Percentiles rank a stretch among this genome's conserved stretches.
phyloP scores from a whole-genome alignment of 2,797 vertebrate genomes.

The Mastacembelus armatus region DNA sequence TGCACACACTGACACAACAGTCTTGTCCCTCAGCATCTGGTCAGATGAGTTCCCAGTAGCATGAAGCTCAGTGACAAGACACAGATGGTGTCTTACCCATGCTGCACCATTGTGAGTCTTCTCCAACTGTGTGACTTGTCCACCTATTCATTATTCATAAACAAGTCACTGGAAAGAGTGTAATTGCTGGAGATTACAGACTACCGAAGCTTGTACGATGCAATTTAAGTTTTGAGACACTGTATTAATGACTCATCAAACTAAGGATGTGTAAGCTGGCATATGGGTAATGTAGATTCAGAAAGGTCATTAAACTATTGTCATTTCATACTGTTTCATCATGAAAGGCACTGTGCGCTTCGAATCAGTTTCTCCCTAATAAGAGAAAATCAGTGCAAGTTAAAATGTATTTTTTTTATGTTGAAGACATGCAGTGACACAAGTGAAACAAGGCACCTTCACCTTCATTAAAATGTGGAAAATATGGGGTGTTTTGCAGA shows the following conservation, averaged over 20 bases:
- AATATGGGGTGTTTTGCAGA: background rate
- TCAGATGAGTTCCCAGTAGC: slow-evolving; percentile 24
- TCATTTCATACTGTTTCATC: slow-evolving; percentile 70
- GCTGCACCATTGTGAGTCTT: slow-evolving; percentile 64
- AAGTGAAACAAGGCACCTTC: slow-evolving; percentile 16
- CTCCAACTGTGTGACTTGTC: slow-evolving; percentile 51
- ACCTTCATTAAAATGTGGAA: slow-evolving; percentile 21
- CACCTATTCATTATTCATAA: slow-evolving; percentile 71
- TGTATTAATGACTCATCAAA: slow-evolving; percentile 65
- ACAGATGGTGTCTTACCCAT: slow-evolving; percentile 68
- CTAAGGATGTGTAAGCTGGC: slow-evolving; percentile 47
- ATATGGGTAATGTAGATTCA: slow-evolving; percentile 60
- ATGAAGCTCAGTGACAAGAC: slow-evolving; percentile 64
- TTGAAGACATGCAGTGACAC: slow-evolving; percentile 21
- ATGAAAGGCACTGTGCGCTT: slow-evolving; percentile 46
- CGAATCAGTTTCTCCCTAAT: slow-evolving; percentile 33
- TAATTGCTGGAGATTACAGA: slow-evolving; percentile 67
- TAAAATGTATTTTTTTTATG: slow-evolving; percentile 30
- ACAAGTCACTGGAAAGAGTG: slow-evolving; percentile 49
- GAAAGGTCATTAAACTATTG: slow-evolving; percentile 57
- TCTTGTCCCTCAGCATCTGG: slow-evolving; percentile 29
- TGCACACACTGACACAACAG: slow-evolving; percentile 9
- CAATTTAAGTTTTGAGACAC: slow-evolving; percentile 53
- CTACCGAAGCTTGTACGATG: slow-evolving; percentile 48
- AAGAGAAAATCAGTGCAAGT: slow-evolving; percentile 30